Evolutionary conservation across 92 coral and sea anemone species (phyloP).

Genomic region (Umimayanthus chanpuru): DNA sequence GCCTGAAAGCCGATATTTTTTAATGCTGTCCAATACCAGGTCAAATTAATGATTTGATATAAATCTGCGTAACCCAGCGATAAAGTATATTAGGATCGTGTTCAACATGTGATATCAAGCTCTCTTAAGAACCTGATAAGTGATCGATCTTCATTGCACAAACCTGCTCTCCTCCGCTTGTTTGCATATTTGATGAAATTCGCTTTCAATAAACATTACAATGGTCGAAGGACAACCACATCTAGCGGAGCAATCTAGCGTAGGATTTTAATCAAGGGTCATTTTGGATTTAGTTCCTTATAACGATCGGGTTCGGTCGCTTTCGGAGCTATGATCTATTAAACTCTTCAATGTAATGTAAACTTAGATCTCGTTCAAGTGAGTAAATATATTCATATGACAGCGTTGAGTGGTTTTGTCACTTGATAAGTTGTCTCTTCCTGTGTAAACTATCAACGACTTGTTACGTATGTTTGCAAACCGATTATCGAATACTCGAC

Average conservation of each 20-base stretch:
- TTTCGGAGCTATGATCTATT: not conserved
- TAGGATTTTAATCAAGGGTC: constrained; percentile 26
- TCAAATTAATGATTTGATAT: constrained; percentile 22
- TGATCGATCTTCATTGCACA: not conserved
- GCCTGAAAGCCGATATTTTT: constrained; percentile 27
- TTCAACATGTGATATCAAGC: not conserved
- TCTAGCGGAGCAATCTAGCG: constrained; percentile 26
- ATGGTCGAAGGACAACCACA: constrained; percentile 2
- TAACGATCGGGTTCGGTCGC: not conserved
- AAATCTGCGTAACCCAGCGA: constrained; percentile 2
- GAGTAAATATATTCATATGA: constrained; percentile 39
- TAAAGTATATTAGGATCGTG: not conserved
- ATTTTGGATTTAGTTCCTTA: constrained; percentile 19
- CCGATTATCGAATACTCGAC: constrained; percentile 26
- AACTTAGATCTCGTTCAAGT: constrained; percentile 18
- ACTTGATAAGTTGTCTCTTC: constrained; percentile 36
- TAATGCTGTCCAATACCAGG: constrained; percentile 3
- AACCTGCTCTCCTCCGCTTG: constrained; percentile 13
- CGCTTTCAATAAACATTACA: constrained; percentile 41
- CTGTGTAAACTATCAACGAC: constrained; percentile 41
- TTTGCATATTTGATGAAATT: constrained; percentile 50
- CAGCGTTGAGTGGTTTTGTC: constrained; percentile 38
- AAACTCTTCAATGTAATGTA: not conserved
- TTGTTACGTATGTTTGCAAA: constrained; percentile 39
- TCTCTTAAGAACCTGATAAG: not conserved